Evolutionary conservation across 2,888 invertebrate genomes (phyloP).

Genomic region (Pycnomerus fuliginosus): DNA sequence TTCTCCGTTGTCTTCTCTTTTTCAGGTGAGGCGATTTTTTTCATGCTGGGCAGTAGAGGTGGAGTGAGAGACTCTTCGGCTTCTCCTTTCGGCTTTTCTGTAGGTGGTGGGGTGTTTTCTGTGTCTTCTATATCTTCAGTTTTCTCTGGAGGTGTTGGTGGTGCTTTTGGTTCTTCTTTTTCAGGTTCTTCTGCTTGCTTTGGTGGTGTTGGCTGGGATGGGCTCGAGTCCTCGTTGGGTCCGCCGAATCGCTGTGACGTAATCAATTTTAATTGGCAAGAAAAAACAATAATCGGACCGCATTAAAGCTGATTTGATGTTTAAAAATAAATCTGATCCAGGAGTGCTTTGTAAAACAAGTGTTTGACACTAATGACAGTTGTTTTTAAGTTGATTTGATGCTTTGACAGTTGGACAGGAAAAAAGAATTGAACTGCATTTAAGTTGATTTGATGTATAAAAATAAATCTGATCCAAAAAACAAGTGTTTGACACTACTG

Average conservation of each 20-base stretch:
- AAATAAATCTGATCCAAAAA: no score
- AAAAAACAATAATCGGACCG: no score
- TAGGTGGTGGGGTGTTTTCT: conserved; percentile 8
- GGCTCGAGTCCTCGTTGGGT: conserved; percentile 60
- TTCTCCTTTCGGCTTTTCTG: conserved; percentile 19
- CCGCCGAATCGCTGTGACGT: conserved; percentile 57
- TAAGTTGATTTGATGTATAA: no score
- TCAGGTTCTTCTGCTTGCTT: neutral
- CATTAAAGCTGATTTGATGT: no score
- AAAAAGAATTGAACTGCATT: no score
- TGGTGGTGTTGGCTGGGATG: conserved; percentile 38
- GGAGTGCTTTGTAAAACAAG: no score
- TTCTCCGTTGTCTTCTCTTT: conserved; percentile 42
- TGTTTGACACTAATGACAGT: no score
- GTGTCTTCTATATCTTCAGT: conserved; percentile 11
- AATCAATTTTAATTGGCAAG: neutral
- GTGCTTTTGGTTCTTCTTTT: conserved; percentile 10
- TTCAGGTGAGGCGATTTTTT: conserved; percentile 38
- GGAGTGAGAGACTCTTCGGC: conserved; percentile 50
- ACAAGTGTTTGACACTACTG: no score
- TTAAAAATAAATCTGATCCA: no score
- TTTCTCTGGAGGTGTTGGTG: conserved; percentile 7
- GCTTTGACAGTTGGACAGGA: no score
- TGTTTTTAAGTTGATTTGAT: no score
- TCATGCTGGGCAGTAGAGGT: conserved; percentile 50